Evolutionary conservation across 2,113 vertebrate genomes (phyloP).

Genomic region (Girardinichthys multiradiatus): DNA sequence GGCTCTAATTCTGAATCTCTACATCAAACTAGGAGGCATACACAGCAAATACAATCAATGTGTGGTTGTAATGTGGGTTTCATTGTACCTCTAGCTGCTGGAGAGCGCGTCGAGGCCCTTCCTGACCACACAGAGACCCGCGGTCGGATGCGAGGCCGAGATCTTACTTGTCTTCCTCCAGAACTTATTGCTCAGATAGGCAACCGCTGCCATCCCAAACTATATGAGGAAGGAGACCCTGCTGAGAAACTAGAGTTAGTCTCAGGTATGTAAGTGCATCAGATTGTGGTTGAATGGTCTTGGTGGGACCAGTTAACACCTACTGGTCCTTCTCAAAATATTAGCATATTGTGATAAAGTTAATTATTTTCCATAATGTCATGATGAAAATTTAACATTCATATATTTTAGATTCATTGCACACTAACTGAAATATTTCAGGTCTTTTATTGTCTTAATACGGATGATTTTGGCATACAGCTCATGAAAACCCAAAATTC

Average conservation of each 20-base stretch:
- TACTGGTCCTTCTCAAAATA: too few relatives aligned
- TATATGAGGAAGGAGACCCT: slow-evolving; percentile 94
- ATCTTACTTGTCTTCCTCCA: slow-evolving; percentile 89
- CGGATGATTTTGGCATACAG: too few relatives aligned
- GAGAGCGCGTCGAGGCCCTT: slow-evolving; percentile 90
- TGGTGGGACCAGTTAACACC: background rate
- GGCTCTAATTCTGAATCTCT: too few relatives aligned
- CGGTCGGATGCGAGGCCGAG: slow-evolving; percentile 88
- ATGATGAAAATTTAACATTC: too few relatives aligned
- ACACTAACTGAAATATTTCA: too few relatives aligned
- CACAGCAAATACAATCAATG: background rate
- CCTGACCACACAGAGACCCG: slow-evolving; percentile 91
- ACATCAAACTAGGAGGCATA: background rate
- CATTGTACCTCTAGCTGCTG: slow-evolving; percentile 59
- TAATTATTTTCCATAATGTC: too few relatives aligned
- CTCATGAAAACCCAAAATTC: too few relatives aligned
- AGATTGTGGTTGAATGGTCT: background rate
- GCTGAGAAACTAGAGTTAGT: slow-evolving; percentile 95
- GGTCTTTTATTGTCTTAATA: too few relatives aligned
- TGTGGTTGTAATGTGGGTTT: background rate
- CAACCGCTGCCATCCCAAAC: slow-evolving; percentile 94
- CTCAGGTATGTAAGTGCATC: slow-evolving; percentile 80
- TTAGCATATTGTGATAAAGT: too few relatives aligned
- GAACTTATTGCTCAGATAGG: slow-evolving; percentile 96
- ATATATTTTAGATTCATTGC: too few relatives aligned